These are phyloP conservation scores for Serilophus lunatus DNA, from an alignment of 2,113 vertebrate species.

Conservation along the genomic window DNA sequence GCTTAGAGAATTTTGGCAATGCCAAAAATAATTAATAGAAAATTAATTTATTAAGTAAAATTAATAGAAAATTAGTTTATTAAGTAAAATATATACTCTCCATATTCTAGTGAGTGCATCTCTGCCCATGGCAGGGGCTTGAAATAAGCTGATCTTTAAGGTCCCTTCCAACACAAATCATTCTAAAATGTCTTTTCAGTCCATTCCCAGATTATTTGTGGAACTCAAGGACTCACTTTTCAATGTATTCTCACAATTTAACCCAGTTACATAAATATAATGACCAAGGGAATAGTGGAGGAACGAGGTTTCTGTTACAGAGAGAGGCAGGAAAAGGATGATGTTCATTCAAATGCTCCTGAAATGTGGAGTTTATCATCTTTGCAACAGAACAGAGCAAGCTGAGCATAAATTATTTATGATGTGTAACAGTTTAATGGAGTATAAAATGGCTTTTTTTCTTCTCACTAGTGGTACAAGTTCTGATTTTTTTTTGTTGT, in stretches of 20 bases:
- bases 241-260: not conserved
- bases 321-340: not conserved
- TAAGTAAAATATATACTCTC: not conserved
- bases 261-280: not conserved
- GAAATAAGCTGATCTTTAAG: not conserved
- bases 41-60: not conserved
- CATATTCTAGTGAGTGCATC: not conserved
- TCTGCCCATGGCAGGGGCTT: not conserved
- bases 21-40: not conserved
- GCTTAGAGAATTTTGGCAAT: not conserved
- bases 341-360: slow-evolving; percentile 48
- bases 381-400: slow-evolving; percentile 54
- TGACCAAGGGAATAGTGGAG: not conserved
- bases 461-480: slow-evolving; percentile 53
- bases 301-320: not conserved
- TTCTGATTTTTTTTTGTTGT: slow-evolving; percentile 32
- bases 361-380: slow-evolving; percentile 67
- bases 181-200: not conserved
- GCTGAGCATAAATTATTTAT: slow-evolving; percentile 73
- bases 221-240: not conserved
- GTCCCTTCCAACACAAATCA: not conserved
- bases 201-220: not conserved
- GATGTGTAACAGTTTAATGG: slow-evolving; percentile 74
- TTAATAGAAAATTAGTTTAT: not conserved
- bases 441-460: slow-evolving; percentile 76